These are phyloP conservation scores for Diorhabda carinulata DNA, from an alignment of 1,140 invertebrate genomes.

Conservation along the genomic window DNA sequence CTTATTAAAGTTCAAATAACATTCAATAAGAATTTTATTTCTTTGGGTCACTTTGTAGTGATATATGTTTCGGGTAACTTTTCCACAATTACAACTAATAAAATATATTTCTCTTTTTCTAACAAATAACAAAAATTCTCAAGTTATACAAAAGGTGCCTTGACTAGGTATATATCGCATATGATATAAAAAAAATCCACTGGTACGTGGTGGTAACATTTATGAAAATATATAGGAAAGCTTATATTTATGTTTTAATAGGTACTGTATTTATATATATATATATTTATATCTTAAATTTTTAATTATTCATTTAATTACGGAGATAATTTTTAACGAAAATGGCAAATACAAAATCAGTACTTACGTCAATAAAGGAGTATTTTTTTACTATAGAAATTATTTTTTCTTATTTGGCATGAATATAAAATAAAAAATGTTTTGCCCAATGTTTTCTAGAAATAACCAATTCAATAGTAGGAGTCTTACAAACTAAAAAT, in stretches of 20 bases:
- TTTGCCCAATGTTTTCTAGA: not conserved
- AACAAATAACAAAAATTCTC: not conserved
- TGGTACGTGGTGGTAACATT: not conserved
- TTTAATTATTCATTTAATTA: not conserved
- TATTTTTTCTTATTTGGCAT: not conserved
- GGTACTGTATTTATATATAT: not conserved
- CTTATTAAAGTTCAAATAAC: too few species aligned
- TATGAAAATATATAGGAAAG: not conserved
- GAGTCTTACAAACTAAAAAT: too few species aligned
- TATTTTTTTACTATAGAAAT: not conserved
- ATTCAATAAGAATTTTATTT: too few species aligned
- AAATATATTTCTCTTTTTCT: not conserved
- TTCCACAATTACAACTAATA: not conserved
- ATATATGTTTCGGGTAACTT: not conserved
- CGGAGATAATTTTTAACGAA: not conserved
- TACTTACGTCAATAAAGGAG: not conserved
- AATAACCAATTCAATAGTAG: too few species aligned
- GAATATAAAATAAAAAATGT: not conserved
- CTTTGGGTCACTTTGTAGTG: too few species aligned
- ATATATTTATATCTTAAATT: not conserved
- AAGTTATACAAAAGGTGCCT: not conserved
- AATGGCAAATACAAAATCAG: constrained; percentile 1
- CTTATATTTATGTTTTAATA: constrained; percentile 1
- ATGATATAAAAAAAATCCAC: constrained; percentile 3
- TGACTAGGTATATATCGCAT: not conserved